Conservation (phyloP, 2,797 vertebrate species). For the Lates japonicus region DNA sequence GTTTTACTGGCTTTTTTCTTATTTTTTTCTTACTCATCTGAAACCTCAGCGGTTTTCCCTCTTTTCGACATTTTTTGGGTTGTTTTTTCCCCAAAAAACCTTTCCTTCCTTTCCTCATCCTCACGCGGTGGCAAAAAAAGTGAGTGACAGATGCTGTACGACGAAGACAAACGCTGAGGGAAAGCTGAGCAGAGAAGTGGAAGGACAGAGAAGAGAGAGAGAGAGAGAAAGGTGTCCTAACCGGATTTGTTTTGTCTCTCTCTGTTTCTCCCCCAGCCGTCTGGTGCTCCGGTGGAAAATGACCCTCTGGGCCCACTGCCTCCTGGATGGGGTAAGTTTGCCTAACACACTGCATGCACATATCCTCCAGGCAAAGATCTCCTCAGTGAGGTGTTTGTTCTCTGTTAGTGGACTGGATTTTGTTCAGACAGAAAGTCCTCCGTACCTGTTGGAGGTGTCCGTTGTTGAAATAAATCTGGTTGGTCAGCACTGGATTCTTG, state of each 20-base stretch:
- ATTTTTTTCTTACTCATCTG: not conserved
- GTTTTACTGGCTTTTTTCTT: constrained; percentile 37
- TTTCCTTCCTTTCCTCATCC: constrained; percentile 10
- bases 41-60: constrained; percentile 9
- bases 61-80: constrained; percentile 15
- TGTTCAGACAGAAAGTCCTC: not conserved
- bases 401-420: not conserved
- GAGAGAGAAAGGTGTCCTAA: constrained; percentile 68
- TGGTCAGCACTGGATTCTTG: not conserved
- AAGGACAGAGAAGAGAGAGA: constrained; percentile 1
- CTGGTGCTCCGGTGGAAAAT: constrained; percentile 91
- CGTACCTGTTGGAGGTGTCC: not conserved
- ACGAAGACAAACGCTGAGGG: constrained; percentile 18
- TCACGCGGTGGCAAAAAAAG: not conserved
- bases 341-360: not conserved
- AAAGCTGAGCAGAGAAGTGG: not conserved
- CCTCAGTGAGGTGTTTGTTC: constrained; percentile 1
- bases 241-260: constrained; percentile 82
- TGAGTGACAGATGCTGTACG: not conserved
- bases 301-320: constrained; percentile 95
- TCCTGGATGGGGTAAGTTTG: constrained; percentile 97
- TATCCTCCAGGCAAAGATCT: not conserved
- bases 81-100: not conserved
- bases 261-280: constrained; percentile 88
- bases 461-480: not conserved